Base-by-base conservation (phyloP, 2,888 invertebrate genomes). In the Embidobia sp. region DNA sequence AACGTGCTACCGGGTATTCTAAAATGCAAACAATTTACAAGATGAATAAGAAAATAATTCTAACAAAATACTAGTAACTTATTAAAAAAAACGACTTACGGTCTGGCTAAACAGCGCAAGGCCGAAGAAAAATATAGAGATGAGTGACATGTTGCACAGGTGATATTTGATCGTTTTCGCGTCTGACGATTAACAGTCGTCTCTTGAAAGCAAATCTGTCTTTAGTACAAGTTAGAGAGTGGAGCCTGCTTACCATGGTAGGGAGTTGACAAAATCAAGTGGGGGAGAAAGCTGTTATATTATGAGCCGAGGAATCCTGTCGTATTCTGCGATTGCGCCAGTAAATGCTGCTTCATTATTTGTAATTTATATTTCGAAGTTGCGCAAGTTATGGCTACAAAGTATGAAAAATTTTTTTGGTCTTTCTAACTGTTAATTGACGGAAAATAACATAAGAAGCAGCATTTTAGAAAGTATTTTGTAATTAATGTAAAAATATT, bases 231-330 rank as follows among this genome's bases (percentile, higher is more conserved):
- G 51, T 49, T 57, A 72, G 77, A 69, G 72, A 77, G 66, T 26
- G 26, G 66, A 49, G 57, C 35, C n/a, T 29, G 51, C 19, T 16
- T 48, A 15, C 31, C 59, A 51, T 59, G 72, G 70, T 37, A 72
- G 72, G 77, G 70, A 66, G 55, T 66, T 49, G 61, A 72, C 75
- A 77, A 77, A 77, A 61, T 72, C 19, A 49, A 49, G 70, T 59
- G 72, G 77, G 63, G 77, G 74, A 77, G 66, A 72, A 72, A 77
- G 77, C 55, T 33, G 61, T 35, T 59, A 46, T 46, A 75, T 61
- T 55, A 64, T 61, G 74, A 61, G 16, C 22, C 11, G 27, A 40
- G 48, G 67, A 61, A 75, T 63, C 51, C 40, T 18, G 67, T 67
- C 42, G 53, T 48, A 33, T 67, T 37, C 27, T 13, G 48, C 31